These are phyloP conservation scores for Lepidurus packardi DNA, from an alignment of 1,140 invertebrate genomes.

Conservation along the genomic window DNA sequence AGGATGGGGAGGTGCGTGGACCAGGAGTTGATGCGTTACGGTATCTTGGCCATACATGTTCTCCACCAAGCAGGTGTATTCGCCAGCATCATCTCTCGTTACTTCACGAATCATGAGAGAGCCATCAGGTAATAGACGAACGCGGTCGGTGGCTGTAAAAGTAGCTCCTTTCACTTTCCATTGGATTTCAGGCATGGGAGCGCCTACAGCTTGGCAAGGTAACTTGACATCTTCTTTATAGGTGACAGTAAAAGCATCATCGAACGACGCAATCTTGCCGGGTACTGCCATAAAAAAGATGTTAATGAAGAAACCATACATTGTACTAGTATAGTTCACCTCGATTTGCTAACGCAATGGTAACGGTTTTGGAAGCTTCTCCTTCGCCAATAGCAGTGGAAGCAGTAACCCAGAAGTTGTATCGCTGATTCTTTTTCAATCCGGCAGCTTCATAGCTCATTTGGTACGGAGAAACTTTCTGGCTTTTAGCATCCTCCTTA, in stretches of 20 bases:
- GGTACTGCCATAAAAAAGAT: slow-evolving; percentile 59
- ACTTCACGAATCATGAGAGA: slow-evolving; percentile 84
- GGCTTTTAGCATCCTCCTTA: slow-evolving; percentile 42
- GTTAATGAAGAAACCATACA: not conserved
- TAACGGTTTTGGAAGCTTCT: slow-evolving; percentile 75
- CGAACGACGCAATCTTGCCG: slow-evolving; percentile 85
- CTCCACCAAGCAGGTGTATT: slow-evolving; percentile 82
- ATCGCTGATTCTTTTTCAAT: slow-evolving; percentile 69
- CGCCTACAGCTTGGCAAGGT: slow-evolving; percentile 82
- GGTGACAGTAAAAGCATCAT: slow-evolving; percentile 79
- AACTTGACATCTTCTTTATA: slow-evolving; percentile 87
- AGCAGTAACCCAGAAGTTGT: slow-evolving; percentile 92
- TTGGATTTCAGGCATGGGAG: slow-evolving; percentile 76
- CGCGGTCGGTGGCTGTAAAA: slow-evolving; percentile 64
- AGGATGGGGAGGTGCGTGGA: slow-evolving; percentile 77
- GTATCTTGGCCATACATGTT: slow-evolving; percentile 88
- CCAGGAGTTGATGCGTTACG: slow-evolving; percentile 80
- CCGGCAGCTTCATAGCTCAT: slow-evolving; percentile 77
- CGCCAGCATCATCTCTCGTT: slow-evolving; percentile 78
- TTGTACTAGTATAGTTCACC: slow-evolving; percentile 47
- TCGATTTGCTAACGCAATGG: slow-evolving; percentile 72
- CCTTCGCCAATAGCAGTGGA: slow-evolving; percentile 89
- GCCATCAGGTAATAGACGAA: slow-evolving; percentile 77
- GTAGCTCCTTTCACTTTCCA: slow-evolving; percentile 69
- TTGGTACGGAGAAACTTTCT: slow-evolving; percentile 58